phyloP scores from a whole-genome alignment of 2,888 invertebrate genomes.

The Rhorus exstirpatorius region DNA sequence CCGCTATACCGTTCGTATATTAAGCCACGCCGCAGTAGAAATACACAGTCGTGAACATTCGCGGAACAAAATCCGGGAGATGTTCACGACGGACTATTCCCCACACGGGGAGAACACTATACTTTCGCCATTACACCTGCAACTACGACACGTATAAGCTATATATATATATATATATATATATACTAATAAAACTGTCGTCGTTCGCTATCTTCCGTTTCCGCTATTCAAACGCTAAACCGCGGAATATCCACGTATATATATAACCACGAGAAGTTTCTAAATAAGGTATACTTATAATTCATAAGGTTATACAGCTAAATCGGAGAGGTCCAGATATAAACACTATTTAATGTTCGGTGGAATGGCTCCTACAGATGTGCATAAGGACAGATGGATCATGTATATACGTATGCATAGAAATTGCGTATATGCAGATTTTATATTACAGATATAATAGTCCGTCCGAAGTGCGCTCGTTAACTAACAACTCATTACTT shows the following conservation, averaged over 20 bases:
- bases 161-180: too few species aligned
- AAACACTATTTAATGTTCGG: too few species aligned
- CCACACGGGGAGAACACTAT: conserved; percentile 11
- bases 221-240: conserved; percentile 21
- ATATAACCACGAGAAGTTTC: too few species aligned
- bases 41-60: not conserved
- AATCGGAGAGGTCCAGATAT: too few species aligned
- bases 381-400: not conserved
- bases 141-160: too few species aligned
- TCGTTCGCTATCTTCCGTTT: conserved; percentile 27
- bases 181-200: not conserved
- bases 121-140: conserved; percentile 63
- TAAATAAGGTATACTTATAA: not conserved
- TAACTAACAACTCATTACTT: conserved; percentile 57
- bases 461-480: conserved; percentile 30
- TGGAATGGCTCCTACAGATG: too few species aligned
- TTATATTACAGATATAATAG: conserved; percentile 19
- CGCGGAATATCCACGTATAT: conserved; percentile 1
- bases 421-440: conserved; percentile 35
- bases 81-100: conserved; percentile 28
- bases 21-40: conserved; percentile 11
- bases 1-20: conserved; percentile 18
- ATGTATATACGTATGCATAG: conserved; percentile 18
- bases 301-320: not conserved
- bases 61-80: conserved; percentile 28